Percentiles rank a stretch among this genome's conserved stretches.
Conservation (phyloP, 2,113 vertebrate genomes). For the Bolborhynchus lineola region DNA sequence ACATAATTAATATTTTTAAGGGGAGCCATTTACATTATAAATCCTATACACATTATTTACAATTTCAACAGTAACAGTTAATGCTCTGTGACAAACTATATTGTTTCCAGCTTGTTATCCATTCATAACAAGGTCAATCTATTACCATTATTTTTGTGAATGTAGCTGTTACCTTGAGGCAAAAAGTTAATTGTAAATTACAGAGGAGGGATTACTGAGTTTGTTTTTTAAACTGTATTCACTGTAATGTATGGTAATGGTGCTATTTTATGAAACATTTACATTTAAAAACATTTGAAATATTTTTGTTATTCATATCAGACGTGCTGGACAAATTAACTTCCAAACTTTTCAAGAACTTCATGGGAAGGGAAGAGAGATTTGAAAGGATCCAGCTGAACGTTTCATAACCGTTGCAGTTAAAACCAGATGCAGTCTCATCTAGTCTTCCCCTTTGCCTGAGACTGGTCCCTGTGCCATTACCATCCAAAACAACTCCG, state of each 20-base stretch:
- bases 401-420: not conserved
- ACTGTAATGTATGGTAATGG: slow-evolving; percentile 10
- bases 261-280: slow-evolving; percentile 21
- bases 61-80: slow-evolving; percentile 68
- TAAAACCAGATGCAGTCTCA: not conserved
- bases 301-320: not conserved
- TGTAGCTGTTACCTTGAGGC: slow-evolving; percentile 71
- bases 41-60: slow-evolving; percentile 61
- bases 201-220: slow-evolving; percentile 42
- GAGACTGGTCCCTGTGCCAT: not conserved
- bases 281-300: not conserved
- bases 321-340: not conserved
- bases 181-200: slow-evolving; percentile 75
- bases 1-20: slow-evolving; percentile 75
- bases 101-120: slow-evolving; percentile 75
- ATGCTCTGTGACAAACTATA: slow-evolving; percentile 74
- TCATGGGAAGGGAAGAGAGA: not conserved
- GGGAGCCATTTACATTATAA: slow-evolving; percentile 43
- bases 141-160: slow-evolving; percentile 73
- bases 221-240: slow-evolving; percentile 8
- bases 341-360: slow-evolving; percentile 45
- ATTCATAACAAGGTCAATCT: slow-evolving; percentile 74
- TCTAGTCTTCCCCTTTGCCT: not conserved
- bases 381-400: slow-evolving; percentile 24
- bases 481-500: not conserved